These are phyloP conservation scores for Malaclemys terrapin DNA, from an alignment of 2,113 vertebrate genomes.

Conservation along the genomic window DNA sequence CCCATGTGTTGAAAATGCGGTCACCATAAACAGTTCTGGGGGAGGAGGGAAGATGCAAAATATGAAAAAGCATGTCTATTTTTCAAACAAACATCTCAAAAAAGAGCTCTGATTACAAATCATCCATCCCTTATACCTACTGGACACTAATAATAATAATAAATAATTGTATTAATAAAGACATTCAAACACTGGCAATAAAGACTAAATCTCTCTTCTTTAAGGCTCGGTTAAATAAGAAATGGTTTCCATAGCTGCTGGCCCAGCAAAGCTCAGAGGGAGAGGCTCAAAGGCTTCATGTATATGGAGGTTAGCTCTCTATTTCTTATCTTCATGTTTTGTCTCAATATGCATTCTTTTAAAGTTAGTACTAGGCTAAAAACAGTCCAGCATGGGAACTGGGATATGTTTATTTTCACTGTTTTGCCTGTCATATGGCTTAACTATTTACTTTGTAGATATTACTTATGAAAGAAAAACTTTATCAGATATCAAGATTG, in stretches of 20 bases:
- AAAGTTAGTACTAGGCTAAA: constrained; percentile 2
- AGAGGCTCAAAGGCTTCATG: constrained; percentile 11
- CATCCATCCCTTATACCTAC: background rate
- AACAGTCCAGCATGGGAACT: background rate
- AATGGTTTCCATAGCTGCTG: background rate
- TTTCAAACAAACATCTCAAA: background rate
- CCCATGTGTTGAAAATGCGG: constrained; percentile 24
- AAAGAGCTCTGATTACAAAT: background rate
- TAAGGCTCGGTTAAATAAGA: background rate
- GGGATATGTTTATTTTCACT: background rate
- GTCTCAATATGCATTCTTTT: constrained; percentile 14
- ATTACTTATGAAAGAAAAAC: constrained; percentile 1
- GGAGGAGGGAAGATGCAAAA: background rate
- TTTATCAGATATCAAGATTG: background rate
- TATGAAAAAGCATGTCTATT: constrained; percentile 14
- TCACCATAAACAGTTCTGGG: background rate
- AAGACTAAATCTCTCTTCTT: constrained; percentile 14
- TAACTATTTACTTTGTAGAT: background rate
- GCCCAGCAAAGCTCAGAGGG: constrained; percentile 26
- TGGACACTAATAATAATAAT: background rate
- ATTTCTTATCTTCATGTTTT: constrained; percentile 36
- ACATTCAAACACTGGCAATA: background rate
- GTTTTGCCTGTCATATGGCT: background rate
- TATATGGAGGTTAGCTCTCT: background rate
- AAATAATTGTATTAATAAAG: background rate